These are phyloP conservation scores for Dryococelus australis DNA, from an alignment of 2,888 invertebrate species.

Conservation along the genomic window DNA sequence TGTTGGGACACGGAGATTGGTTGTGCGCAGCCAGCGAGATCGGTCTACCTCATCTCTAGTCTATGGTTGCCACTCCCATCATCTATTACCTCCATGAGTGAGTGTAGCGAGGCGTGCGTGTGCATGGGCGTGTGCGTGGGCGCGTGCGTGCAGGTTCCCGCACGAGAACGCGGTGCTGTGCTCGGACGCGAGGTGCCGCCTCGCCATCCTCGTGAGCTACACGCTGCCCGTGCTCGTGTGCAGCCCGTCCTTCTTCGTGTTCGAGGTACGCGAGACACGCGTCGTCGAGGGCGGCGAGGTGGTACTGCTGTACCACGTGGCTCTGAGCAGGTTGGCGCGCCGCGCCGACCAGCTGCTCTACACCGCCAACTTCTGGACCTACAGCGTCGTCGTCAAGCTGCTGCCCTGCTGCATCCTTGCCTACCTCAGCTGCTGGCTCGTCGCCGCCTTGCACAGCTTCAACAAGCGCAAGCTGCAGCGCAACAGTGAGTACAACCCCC, in stretches of 20 bases:
- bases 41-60: too few relatives aligned
- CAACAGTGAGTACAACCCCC: slow-evolving; percentile 22
- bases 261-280: slow-evolving; percentile 51
- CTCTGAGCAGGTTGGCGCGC: slow-evolving; percentile 49
- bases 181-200: slow-evolving; percentile 56
- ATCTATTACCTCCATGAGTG: too few relatives aligned
- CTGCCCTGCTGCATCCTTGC: slow-evolving; percentile 62
- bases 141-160: slow-evolving; percentile 58
- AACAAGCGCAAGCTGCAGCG: slow-evolving; percentile 51
- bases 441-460: slow-evolving; percentile 51
- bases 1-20: too few relatives aligned
- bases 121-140: too few relatives aligned
- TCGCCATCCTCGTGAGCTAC: slow-evolving; percentile 57
- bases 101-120: too few relatives aligned
- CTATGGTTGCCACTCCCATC: too few relatives aligned
- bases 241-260: slow-evolving; percentile 60
- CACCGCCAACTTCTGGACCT: slow-evolving; percentile 61
- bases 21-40: too few relatives aligned
- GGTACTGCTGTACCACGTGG: slow-evolving; percentile 52
- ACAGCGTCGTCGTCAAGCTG: slow-evolving; percentile 61
- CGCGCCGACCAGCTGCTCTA: slow-evolving; percentile 53
- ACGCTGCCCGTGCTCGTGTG: slow-evolving; percentile 58
- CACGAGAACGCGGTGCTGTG: slow-evolving; percentile 55
- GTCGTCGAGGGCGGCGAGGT: slow-evolving; percentile 33
- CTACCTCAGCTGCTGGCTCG: slow-evolving; percentile 53